Percentiles rank a stretch among this genome's conserved stretches.
Conservation (phyloP, 2,888 invertebrate genomes). For the Oscheius myriophilus region DNA sequence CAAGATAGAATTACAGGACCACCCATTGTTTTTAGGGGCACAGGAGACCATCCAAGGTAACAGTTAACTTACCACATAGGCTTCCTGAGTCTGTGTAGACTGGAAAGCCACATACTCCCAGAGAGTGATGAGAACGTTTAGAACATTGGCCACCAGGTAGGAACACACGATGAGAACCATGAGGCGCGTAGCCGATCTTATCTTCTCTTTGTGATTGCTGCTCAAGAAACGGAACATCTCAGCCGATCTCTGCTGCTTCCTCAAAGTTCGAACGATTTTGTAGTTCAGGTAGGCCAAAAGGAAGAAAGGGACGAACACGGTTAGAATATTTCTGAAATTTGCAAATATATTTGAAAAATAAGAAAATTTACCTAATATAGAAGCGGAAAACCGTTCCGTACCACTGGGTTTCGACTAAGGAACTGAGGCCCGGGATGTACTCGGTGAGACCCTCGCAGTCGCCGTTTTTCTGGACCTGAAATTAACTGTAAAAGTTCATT, state of each 20-base stretch:
- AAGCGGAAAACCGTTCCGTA: conserved; percentile 65
- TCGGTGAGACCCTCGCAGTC: conserved; percentile 62
- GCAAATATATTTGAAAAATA: not conserved
- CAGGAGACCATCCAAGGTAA: not conserved
- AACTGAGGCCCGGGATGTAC: conserved; percentile 53
- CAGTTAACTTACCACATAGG: conserved; percentile 51
- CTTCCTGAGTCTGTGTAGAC: conserved; percentile 57
- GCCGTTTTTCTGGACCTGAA: conserved; percentile 56
- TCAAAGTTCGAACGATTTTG: conserved; percentile 56
- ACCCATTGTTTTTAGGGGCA: too few relatives aligned
- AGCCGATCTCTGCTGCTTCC: conserved; percentile 64
- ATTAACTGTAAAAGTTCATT: not conserved
- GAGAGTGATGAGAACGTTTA: conserved; percentile 65
- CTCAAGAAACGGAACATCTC: conserved; percentile 67
- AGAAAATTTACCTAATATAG: conserved; percentile 38
- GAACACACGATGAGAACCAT: conserved; percentile 68
- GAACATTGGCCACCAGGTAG: conserved; percentile 64
- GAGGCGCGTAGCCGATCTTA: conserved; percentile 67
- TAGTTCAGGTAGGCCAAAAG: conserved; percentile 62
- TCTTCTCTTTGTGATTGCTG: conserved; percentile 66
- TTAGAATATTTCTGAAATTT: conserved; percentile 59
- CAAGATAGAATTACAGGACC: too few relatives aligned
- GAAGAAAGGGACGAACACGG: conserved; percentile 66
- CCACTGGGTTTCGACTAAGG: conserved; percentile 55
- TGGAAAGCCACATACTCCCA: conserved; percentile 67